phyloP scores from a whole-genome alignment of 2,888 invertebrate genomes.

The Halictus ligatus region DNA sequence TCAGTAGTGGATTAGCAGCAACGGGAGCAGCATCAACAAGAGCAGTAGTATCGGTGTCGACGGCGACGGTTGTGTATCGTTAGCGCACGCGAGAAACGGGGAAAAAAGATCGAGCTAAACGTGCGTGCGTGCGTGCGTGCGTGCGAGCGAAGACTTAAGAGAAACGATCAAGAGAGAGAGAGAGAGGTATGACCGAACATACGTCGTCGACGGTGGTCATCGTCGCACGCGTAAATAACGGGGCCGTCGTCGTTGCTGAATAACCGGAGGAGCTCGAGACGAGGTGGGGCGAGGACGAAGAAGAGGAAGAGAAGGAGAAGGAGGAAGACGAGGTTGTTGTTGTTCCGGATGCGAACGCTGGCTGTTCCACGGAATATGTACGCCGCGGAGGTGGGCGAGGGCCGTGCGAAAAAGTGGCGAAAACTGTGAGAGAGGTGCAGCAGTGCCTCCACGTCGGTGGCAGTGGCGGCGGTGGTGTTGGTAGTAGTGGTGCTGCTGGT shows the following conservation, averaged over 20 bases:
- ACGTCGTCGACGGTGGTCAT: conserved; percentile 24
- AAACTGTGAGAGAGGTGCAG: conserved; percentile 71
- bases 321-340: conserved; percentile 11
- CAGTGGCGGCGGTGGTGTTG: conserved; percentile 40
- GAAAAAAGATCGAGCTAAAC: background rate
- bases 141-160: background rate
- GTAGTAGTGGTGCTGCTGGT: conserved; percentile 34
- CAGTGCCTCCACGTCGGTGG: conserved; percentile 63
- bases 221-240: conserved; percentile 51
- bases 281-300: conserved; percentile 7
- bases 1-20: conserved; percentile 57
- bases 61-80: conserved; percentile 25
- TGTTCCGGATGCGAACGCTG: conserved; percentile 43
- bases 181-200: conserved; percentile 36
- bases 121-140: background rate
- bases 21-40: conserved; percentile 40
- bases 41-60: conserved; percentile 26
- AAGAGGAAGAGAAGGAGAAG: background rate
- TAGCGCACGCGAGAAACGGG: conserved; percentile 28
- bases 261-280: background rate
- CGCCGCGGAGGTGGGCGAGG: conserved; percentile 66
- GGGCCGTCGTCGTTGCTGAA: conserved; percentile 16
- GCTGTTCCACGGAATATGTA: conserved; percentile 66
- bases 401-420: conserved; percentile 72
- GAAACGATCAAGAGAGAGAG: background rate